These are phyloP conservation scores for Tipula lateralis DNA, from an alignment of 2,888 invertebrate genomes.

Conservation along the genomic window DNA sequence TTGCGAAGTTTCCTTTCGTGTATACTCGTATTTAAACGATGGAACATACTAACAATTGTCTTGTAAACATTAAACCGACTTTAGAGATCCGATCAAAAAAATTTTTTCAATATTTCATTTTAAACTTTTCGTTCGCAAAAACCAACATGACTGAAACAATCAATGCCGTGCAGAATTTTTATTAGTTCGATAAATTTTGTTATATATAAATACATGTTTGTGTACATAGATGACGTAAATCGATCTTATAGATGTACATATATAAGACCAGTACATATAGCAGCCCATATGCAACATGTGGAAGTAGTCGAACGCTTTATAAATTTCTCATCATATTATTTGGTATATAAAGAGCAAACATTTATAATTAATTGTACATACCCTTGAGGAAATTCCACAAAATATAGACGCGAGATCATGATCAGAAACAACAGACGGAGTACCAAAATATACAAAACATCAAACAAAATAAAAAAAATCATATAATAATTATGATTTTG, in stretches of 20 bases:
- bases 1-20: not conserved
- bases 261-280: not conserved
- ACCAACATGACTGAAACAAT: not conserved
- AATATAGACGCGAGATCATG: not conserved
- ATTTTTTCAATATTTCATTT: not conserved
- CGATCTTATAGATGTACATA: not conserved
- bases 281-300: not conserved
- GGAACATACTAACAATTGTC: not conserved
- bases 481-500: slow-evolving; percentile 13
- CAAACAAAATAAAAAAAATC: not conserved
- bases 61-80: not conserved
- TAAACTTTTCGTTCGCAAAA: not conserved
- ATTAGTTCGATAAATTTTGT: not conserved
- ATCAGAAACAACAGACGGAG: not conserved
- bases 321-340: not conserved
- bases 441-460: not conserved
- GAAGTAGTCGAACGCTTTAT: not conserved
- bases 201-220: too few relatives aligned
- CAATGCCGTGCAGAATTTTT: not conserved
- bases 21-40: too few relatives aligned
- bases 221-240: not conserved
- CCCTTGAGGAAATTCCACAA: not conserved
- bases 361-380: not conserved
- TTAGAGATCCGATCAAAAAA: not conserved
- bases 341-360: not conserved